These are phyloP conservation scores for Drosophila kepulauana DNA, from an alignment of 1,140 invertebrate genomes.

Conservation along the genomic window DNA sequence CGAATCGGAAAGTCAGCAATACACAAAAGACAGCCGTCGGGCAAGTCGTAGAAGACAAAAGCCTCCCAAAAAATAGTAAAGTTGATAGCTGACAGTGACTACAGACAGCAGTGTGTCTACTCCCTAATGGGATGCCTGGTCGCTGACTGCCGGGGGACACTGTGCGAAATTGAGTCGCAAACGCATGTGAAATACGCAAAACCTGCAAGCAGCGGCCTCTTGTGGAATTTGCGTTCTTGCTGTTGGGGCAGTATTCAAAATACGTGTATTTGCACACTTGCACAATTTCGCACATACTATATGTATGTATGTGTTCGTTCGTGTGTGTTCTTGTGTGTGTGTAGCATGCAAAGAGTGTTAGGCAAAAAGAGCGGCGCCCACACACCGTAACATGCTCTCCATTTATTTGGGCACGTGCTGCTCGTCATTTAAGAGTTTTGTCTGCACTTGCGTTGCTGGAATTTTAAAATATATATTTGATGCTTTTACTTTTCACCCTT, in stretches of 20 bases:
- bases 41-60: conserved; percentile 20
- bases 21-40: conserved; percentile 37
- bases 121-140: background rate
- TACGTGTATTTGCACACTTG: conserved; percentile 40
- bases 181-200: conserved; percentile 29
- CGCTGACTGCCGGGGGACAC: conserved; percentile 25
- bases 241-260: conserved; percentile 27
- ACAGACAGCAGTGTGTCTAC: background rate
- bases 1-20: conserved; percentile 67
- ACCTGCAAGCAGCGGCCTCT: conserved; percentile 5
- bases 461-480: conserved; percentile 81
- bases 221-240: conserved; percentile 4
- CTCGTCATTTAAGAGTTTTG: conserved; percentile 84
- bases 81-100: conserved; percentile 9
- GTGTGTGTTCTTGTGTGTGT: conserved; percentile 11
- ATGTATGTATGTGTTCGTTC: background rate
- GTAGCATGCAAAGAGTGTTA: conserved; percentile 9
- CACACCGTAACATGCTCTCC: conserved; percentile 51
- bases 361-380: too few relatives aligned
- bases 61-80: conserved; percentile 33
- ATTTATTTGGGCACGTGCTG: conserved; percentile 80
- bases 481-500: conserved; percentile 67
- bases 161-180: conserved; percentile 64
- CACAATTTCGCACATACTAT: conserved; percentile 27
- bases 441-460: conserved; percentile 80